Evolutionary conservation across 2,113 vertebrate genomes (phyloP), one percentile per base, ranked within the genome.

Genomic region (Sturnira hondurensis): DNA sequence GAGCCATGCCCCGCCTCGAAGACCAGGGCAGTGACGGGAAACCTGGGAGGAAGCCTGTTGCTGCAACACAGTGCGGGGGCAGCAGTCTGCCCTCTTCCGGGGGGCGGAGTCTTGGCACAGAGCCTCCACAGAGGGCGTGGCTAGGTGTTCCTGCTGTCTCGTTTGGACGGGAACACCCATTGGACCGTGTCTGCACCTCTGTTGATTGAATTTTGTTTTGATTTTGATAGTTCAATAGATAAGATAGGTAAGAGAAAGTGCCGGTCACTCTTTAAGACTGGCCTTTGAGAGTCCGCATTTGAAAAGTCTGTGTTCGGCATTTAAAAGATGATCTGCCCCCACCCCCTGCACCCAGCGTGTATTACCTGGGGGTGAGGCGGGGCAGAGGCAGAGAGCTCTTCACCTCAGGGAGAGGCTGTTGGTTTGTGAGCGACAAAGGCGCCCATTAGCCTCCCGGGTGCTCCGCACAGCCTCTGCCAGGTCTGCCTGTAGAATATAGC

Each of bases 171-270:
- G 33, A 74, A 92, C 50, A 31, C 19, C 20, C 41, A 56, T 80
- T 84, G 31, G 24, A 36, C 31, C 2, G 5, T 71, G 9, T 63
- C 58, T 94, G 7, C 0, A 41, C 47, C 58, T 74, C 45, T 56
- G 4, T 16, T 91, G 67, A 63, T 88, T 94, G 74, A 22, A 61
- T 43, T 93, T 41, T 41, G 31, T 74, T 76, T 95, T 28, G 17
- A 52, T 91, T 88, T 91, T 70, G n/a, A 54, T 65, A 52, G 31
- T 77, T 83, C 47, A n/a, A 61, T 61, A 65, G 28, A 15, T 70
- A 5, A 73, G 24, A 58, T 13, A 19, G 22, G 22, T 89, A 20
- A 86, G 67, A 65, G 45, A 74, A 84, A 85, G n/a, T 78, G 8
- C 17, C 82, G 43, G 0, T 81, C 38, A 33, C 26, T 36, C 26